A percentile compares a stretch with the other conserved stretches of the same genome.
phyloP scores from a whole-genome alignment of 2,797 vertebrate species.

The Brachymystax lenok region DNA sequence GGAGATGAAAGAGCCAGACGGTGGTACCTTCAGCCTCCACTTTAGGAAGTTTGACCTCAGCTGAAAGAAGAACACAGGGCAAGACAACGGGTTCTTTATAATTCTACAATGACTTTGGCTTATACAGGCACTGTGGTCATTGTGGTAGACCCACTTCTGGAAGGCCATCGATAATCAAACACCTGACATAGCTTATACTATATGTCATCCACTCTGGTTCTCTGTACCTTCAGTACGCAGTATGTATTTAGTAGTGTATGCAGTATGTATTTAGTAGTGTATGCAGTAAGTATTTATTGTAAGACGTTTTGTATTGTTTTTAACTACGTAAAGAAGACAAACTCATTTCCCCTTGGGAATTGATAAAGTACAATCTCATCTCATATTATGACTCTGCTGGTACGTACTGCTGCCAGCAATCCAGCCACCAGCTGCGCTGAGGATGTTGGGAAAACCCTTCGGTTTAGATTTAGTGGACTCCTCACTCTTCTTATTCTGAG shows the following conservation, averaged over 20 bases:
- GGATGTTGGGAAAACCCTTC: constrained; percentile 75
- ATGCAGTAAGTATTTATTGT: too few relatives aligned
- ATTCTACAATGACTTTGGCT: not conserved
- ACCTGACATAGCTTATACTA: not conserved
- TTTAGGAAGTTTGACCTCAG: constrained; percentile 80
- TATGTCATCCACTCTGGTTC: not conserved
- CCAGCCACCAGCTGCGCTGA: constrained; percentile 72
- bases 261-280: too few relatives aligned
- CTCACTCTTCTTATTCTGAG: constrained; percentile 72
- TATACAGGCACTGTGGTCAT: not conserved
- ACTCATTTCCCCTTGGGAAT: too few relatives aligned
- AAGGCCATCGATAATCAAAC: not conserved
- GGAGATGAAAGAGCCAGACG: constrained; percentile 41
- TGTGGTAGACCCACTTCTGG: not conserved
- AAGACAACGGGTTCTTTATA: constrained; percentile 66
- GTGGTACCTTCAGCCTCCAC: constrained; percentile 83
- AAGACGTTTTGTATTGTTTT: not conserved
- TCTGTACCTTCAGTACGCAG: too few relatives aligned
- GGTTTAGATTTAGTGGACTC: constrained; percentile 75
- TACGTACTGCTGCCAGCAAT: constrained; percentile 79
- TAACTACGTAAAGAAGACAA: too few relatives aligned
- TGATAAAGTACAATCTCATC: not conserved
- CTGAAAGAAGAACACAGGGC: constrained; percentile 78
- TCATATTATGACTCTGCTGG: not conserved
- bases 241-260: too few relatives aligned